Percentiles rank a stretch among this genome's conserved stretches.
phyloP scores from a whole-genome alignment of 2,888 invertebrate species.

The Volucella zonaria region DNA sequence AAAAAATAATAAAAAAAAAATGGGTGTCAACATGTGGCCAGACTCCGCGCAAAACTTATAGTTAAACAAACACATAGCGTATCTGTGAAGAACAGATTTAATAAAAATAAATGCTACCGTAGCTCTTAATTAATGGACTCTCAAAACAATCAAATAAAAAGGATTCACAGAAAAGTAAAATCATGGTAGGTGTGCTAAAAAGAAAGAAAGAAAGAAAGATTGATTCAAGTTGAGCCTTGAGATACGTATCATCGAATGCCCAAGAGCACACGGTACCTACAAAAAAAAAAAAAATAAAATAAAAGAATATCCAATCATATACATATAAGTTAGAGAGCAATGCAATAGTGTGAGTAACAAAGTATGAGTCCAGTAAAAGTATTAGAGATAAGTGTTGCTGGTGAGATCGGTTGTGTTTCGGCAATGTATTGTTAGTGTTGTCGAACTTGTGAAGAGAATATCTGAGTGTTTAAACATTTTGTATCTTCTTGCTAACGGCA shows the following conservation, averaged over 20 bases:
- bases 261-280: neutral
- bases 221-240: too few species aligned
- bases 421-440: constrained; percentile 66
- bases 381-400: constrained; percentile 51
- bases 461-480: constrained; percentile 62
- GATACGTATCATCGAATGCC: too few species aligned
- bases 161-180: constrained; percentile 26
- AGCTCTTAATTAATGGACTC: constrained; percentile 36
- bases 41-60: constrained; percentile 32
- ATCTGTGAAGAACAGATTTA: constrained; percentile 36
- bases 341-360: constrained; percentile 41
- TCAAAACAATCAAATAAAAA: constrained; percentile 43
- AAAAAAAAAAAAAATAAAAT: neutral
- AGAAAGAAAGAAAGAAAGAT: constrained; percentile 9
- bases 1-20: constrained; percentile 47
- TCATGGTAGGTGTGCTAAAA: constrained; percentile 34
- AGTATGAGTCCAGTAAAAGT: constrained; percentile 34
- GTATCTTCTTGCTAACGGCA: constrained; percentile 48
- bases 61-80: constrained; percentile 34
- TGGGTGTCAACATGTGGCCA: constrained; percentile 69
- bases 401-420: constrained; percentile 54
- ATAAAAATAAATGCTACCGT: constrained; percentile 52
- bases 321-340: constrained; percentile 39
- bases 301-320: neutral
- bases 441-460: constrained; percentile 67